phyloP scores from a whole-genome alignment of 2,888 invertebrate species.

The Syrista parreyssii region DNA sequence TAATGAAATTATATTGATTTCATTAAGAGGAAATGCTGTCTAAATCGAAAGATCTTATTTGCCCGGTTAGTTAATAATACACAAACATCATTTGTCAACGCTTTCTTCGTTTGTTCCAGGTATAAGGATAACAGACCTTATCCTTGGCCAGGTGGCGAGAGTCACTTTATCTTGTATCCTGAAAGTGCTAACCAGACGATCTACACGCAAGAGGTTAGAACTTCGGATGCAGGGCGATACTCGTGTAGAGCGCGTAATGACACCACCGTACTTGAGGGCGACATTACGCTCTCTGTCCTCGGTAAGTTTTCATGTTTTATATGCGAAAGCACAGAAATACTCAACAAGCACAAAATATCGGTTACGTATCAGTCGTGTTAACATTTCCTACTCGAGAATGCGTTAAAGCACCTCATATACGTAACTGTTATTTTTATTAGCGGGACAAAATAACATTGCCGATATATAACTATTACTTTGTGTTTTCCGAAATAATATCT shows the following conservation, averaged over 20 bases:
- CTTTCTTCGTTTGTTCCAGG: constrained; percentile 68
- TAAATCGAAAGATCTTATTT: too few species aligned
- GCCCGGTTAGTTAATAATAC: neutral
- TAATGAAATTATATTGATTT: too few species aligned
- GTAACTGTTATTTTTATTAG: too few species aligned
- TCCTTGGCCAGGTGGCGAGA: constrained; percentile 80
- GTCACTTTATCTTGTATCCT: constrained; percentile 79
- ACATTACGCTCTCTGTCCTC: constrained; percentile 74
- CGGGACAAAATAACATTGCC: too few species aligned
- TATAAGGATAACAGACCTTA: constrained; percentile 80
- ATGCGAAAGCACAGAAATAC: too few species aligned
- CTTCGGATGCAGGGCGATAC: constrained; percentile 79
- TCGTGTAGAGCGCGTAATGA: constrained; percentile 80
- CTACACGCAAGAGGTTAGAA: constrained; percentile 74
- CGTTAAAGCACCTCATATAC: too few species aligned
- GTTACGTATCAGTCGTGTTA: too few species aligned
- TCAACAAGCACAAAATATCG: too few species aligned
- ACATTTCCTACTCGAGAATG: too few species aligned
- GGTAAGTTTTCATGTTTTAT: constrained; percentile 68
- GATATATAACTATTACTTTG: too few species aligned
- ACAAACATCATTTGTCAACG: neutral
- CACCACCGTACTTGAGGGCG: constrained; percentile 74
- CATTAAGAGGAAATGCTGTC: too few species aligned
- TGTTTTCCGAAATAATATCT: too few species aligned
- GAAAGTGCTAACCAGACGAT: constrained; percentile 84